Base-by-base conservation (phyloP, 1,140 invertebrate species). In the Penaeus japonicus region DNA sequence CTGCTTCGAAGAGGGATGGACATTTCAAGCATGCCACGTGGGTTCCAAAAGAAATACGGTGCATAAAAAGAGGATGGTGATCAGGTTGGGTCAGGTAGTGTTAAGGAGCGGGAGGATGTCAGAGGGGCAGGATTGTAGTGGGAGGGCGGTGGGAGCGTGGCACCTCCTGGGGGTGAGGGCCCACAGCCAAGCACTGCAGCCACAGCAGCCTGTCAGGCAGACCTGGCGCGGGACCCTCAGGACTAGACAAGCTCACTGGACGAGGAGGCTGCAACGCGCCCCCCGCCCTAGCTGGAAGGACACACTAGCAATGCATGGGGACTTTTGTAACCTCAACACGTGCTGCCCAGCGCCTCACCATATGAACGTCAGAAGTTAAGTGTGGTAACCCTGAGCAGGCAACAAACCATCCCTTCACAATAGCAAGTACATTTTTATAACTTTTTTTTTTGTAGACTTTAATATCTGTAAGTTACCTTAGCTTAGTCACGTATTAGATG, bases 181-280 rank as follows among this genome's bases (percentile, higher is more conserved):
- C 85, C 35, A n/a, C n/a, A 27, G 53, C 75, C 77, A 35, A 65
- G 77, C 75, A 32, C 35, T 80, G 77, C 70, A 57, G 22, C 18
- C 73, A 39, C 54, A 57, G 70, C 47, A 77, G 32, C 24, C 65
- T 57, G 57, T 32, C 84, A 53, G 73, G 75, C n/a, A 32, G 77
- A 20, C 35, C 53, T 32, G 85, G 73, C 57, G 70, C 78, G 22
- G 35, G 59, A 70, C 81, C 81, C 85, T 87, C 85, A 87, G 85
- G 85, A 87, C 85, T 87, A 87, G 85, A 87, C 55, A 87, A 87
- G 85, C 85, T 87, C 85, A 87, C 77, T 87, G 85, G 85, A 87
- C 85, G 53, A 80, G 85, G 85, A 80, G 73, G 75, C 57, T 47
- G 24, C 32, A 55, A 81, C 85, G 70, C 77, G n/a, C 78, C 70